Evolutionary conservation across 2,888 invertebrate species (phyloP).

Genomic region (Arrhopalites spinosus): DNA sequence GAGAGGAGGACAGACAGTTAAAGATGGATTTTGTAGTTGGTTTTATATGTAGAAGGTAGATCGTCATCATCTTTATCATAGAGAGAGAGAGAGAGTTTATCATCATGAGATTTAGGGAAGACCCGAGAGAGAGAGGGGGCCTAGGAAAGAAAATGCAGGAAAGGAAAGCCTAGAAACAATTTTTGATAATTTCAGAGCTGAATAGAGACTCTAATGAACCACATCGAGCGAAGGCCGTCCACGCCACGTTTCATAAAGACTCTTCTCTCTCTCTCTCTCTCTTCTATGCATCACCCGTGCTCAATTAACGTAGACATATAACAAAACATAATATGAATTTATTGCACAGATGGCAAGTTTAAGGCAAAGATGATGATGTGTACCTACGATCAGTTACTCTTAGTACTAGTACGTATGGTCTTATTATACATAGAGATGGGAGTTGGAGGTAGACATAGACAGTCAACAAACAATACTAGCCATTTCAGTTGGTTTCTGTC

Average conservation of each 20-base stretch:
- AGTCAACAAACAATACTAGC: too few relatives aligned
- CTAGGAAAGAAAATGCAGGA: constrained; percentile 20
- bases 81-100: background rate
- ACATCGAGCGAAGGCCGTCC: constrained; percentile 49
- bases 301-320: constrained; percentile 26
- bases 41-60: background rate
- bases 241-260: constrained; percentile 29
- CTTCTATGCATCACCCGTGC: background rate
- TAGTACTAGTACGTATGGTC: background rate
- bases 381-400: background rate
- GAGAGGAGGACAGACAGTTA: too few relatives aligned
- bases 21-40: too few relatives aligned
- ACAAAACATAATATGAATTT: constrained; percentile 30
- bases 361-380: background rate
- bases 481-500: too few relatives aligned
- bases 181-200: constrained; percentile 53
- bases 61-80: background rate
- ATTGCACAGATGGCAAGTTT: background rate
- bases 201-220: constrained; percentile 54
- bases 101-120: constrained; percentile 2
- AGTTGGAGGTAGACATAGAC: too few relatives aligned
- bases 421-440: background rate
- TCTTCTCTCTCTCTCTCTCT: background rate
- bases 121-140: constrained; percentile 8
- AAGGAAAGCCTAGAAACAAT: constrained; percentile 50